These are phyloP conservation scores for Nipponia nippon DNA, from an alignment of 2,113 vertebrate species.

Conservation along the genomic window DNA sequence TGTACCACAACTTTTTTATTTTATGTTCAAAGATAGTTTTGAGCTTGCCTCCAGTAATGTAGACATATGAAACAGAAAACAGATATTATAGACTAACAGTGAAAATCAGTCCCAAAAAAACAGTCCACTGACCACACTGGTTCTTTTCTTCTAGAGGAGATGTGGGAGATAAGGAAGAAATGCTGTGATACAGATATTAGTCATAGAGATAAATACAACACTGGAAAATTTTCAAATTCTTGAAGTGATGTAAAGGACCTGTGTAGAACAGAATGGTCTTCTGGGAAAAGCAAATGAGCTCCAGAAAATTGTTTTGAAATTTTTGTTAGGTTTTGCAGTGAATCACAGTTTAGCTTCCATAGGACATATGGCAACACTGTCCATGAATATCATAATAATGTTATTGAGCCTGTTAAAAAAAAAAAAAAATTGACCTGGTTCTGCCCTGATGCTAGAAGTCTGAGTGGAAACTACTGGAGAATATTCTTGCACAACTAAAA, in stretches of 20 bases:
- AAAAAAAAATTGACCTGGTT: background rate
- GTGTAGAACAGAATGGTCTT: background rate
- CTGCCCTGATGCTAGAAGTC: background rate
- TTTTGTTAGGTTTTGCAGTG: background rate
- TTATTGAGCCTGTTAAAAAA: background rate
- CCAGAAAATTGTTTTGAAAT: background rate
- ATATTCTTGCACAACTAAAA: background rate
- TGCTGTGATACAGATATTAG: background rate
- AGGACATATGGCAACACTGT: background rate
- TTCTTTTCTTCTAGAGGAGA: background rate
- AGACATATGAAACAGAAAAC: background rate
- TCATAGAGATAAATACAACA: background rate
- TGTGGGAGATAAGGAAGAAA: background rate
- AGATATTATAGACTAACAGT: background rate
- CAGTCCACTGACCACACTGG: background rate
- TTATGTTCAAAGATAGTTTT: background rate
- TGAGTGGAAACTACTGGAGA: background rate
- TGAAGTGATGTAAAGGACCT: background rate
- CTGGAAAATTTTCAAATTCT: background rate
- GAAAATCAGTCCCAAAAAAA: background rate
- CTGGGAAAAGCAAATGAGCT: background rate
- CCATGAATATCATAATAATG: background rate
- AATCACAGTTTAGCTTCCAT: background rate
- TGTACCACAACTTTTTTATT: background rate
- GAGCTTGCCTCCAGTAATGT: background rate